Base-by-base conservation (phyloP, 2,113 vertebrate genomes). In the Dissostichus mawsoni region DNA sequence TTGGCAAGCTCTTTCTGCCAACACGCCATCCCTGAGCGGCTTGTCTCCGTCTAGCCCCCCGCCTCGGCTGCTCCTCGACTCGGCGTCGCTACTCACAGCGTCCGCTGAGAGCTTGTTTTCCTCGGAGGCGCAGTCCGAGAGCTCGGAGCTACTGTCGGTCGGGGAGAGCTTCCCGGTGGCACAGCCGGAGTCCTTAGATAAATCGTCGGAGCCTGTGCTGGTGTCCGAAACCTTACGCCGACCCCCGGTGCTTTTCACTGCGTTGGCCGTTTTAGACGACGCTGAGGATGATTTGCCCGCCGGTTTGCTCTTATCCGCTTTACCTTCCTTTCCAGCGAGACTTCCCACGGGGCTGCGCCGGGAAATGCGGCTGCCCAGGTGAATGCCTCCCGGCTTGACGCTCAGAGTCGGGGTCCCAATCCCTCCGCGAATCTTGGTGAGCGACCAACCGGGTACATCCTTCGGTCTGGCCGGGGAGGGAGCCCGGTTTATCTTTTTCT, bases 61-160 rank as follows among this genome's bases (percentile, higher is more conserved):
- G 69, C 93, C 91, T 12, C 95, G 82, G 90, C 95, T 93, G 92
- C 96, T 92, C 79, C 91, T 88, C 52, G 94, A 95, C 72, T 96
- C 96, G 16, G 93, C 90, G 90, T 96, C 96, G 89, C 96, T 97
- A 89, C 94, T 94, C 76, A 92, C 91, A 6, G 95, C 96, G 87
- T 97, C 96, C 83, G 96, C 80, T 85, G 96, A 96, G 29, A 96
- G 92, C 89, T 93, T 96, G 86, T 97, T 96, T 87, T 96, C 96
- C 74, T 98, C 98, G 12, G 97, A 97, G 85, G 96, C 96, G 91
- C 97, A 97, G 87, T 98, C 97, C n/a, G 97, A 98, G 18, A 95
- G 94, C 95, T 98, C 97, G 23, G 97, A 98, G 92, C 98, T 97
- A 91, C 96, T 98, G 94, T 97, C 97, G 0, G 97, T 97, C 41